A percentile compares a stretch with the other conserved stretches of the same genome.
Evolutionary conservation across 2,113 vertebrate species (phyloP).

Genomic region (Oryzias celebensis): DNA sequence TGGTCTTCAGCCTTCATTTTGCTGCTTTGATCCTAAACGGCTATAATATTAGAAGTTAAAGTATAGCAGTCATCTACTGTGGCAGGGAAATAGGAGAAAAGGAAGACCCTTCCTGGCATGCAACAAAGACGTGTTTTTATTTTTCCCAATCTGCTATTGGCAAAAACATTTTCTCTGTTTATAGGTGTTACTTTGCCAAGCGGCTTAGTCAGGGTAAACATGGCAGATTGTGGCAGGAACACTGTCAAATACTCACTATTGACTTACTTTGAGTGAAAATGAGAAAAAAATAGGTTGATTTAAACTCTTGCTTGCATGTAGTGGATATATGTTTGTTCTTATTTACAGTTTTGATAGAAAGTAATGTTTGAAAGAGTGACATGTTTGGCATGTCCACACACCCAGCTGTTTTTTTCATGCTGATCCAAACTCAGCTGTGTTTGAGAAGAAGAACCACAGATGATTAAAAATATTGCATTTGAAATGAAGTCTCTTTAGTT

Average conservation of each 20-base stretch:
- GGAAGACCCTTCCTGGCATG: slow-evolving; percentile 2
- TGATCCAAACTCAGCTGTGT: slow-evolving; percentile 22
- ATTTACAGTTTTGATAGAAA: neutral
- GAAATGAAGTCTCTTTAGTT: slow-evolving; percentile 5
- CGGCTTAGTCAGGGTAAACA: slow-evolving; percentile 51
- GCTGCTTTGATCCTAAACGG: slow-evolving; percentile 34
- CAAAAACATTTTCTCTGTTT: slow-evolving; percentile 49
- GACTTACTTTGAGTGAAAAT: slow-evolving; percentile 23
- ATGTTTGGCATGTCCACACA: slow-evolving; percentile 23
- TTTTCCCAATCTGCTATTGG: slow-evolving; percentile 32
- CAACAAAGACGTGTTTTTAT: neutral
- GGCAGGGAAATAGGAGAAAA: slow-evolving; percentile 13
- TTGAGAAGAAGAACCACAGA: slow-evolving; percentile 22
- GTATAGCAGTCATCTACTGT: slow-evolving; percentile 17
- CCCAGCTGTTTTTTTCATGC: slow-evolving; percentile 12
- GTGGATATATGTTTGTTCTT: too few relatives aligned
- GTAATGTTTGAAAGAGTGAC: neutral
- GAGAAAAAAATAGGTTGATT: slow-evolving; percentile 9
- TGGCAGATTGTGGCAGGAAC: slow-evolving; percentile 37
- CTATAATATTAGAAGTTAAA: slow-evolving; percentile 35
- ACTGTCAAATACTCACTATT: slow-evolving; percentile 36
- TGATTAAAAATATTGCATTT: slow-evolving; percentile 13
- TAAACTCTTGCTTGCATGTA: neutral
- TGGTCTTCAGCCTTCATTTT: slow-evolving; percentile 4
- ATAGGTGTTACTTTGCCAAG: slow-evolving; percentile 49